Conservation (phyloP, 2,113 vertebrate genomes). For the Aptenodytes forsteri region DNA sequence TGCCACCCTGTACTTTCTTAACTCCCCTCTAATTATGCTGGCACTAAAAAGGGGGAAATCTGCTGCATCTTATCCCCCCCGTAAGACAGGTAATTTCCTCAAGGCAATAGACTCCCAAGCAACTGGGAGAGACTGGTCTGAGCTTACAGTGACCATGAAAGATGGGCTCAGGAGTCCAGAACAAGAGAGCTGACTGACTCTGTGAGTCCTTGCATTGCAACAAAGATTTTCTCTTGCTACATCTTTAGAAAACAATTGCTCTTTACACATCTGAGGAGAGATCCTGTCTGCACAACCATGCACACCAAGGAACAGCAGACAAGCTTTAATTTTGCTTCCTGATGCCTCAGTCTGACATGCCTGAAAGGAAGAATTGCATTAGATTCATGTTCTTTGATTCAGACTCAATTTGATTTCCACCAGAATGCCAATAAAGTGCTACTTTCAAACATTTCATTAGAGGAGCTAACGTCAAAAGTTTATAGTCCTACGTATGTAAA, state of each 20-base stretch:
- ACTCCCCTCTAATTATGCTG: background rate
- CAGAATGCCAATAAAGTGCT: background rate
- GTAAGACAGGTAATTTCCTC: fast-evolving
- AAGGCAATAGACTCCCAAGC: background rate
- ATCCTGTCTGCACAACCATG: background rate
- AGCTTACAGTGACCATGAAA: background rate
- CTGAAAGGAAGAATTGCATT: background rate
- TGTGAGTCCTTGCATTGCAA: background rate
- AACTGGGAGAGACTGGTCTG: background rate
- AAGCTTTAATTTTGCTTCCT: background rate
- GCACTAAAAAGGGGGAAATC: background rate
- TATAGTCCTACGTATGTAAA: background rate
- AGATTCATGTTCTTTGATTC: background rate
- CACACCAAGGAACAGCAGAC: background rate
- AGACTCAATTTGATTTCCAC: conserved; percentile 6
- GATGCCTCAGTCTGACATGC: background rate
- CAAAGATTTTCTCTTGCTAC: background rate
- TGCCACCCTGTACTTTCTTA: background rate
- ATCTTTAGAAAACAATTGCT: background rate
- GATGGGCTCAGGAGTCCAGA: background rate
- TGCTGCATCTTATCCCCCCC: background rate
- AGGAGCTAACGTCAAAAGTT: background rate
- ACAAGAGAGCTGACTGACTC: background rate
- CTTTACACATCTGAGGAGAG: background rate
- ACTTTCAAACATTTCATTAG: conserved; percentile 32